Evolutionary conservation across 1,140 invertebrate species (phyloP).

Genomic region (Stegodyphus dumicola): DNA sequence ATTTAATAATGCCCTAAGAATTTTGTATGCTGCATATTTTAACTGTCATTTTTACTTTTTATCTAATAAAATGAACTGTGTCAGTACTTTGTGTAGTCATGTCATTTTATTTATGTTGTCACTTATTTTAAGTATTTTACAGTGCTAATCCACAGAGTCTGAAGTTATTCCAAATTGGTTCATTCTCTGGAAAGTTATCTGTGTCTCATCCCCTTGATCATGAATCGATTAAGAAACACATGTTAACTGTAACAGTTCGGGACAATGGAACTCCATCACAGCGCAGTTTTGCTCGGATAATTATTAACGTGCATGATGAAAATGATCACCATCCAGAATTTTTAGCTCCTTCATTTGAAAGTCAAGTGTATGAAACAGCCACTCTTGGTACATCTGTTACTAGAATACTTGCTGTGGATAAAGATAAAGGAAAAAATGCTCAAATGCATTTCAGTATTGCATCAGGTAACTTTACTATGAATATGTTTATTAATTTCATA

Average conservation of each 20-base stretch:
- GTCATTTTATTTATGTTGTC: neutral
- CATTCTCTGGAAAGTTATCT: slow-evolving; percentile 79
- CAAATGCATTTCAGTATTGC: slow-evolving; percentile 83
- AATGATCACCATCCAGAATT: slow-evolving; percentile 92
- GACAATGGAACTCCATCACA: slow-evolving; percentile 89
- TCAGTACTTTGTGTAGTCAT: neutral
- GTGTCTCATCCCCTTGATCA: slow-evolving; percentile 80
- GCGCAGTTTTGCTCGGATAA: slow-evolving; percentile 84
- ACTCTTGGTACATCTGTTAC: slow-evolving; percentile 79
- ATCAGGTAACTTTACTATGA: slow-evolving; percentile 71
- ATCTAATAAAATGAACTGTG: too few relatives aligned
- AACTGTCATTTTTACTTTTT: neutral
- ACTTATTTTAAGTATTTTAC: neutral
- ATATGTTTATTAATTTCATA: neutral
- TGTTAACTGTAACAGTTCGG: slow-evolving; percentile 88
- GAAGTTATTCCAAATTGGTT: slow-evolving; percentile 83
- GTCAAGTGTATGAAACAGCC: slow-evolving; percentile 81
- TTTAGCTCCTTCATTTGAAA: slow-evolving; percentile 78
- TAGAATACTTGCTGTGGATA: slow-evolving; percentile 80
- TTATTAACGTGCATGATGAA: slow-evolving; percentile 84
- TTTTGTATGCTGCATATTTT: neutral
- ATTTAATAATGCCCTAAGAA: too few relatives aligned
- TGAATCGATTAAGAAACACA: slow-evolving; percentile 84
- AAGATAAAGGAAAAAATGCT: slow-evolving; percentile 85
- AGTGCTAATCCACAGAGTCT: slow-evolving; percentile 78